phyloP scores from a whole-genome alignment of 35 echinoderm and acorn worm species.

The Ophioderma brevispina region DNA sequence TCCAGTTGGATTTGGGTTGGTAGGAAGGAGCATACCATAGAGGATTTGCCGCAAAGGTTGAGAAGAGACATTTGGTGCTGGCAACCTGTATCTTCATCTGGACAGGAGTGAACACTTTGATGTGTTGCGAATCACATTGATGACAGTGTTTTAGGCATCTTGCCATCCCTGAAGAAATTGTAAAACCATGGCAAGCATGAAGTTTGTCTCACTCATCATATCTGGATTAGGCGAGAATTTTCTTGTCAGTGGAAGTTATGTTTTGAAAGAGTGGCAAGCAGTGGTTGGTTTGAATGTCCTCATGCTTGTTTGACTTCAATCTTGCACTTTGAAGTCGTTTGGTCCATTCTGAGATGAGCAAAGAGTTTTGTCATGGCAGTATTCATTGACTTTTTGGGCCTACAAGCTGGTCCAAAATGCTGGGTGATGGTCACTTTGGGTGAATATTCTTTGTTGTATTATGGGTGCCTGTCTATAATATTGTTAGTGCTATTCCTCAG shows the following conservation, averaged over 20 bases:
- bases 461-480: slow-evolving; percentile 13
- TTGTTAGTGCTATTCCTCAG: not conserved
- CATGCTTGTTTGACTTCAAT: not conserved
- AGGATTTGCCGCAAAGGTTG: not conserved
- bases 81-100: slow-evolving; percentile 25
- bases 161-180: not conserved
- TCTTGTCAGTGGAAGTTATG: slow-evolving; percentile 24
- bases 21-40: slow-evolving; percentile 1
- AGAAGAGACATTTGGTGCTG: not conserved
- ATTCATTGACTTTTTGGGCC: not conserved
- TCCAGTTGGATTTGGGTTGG: not conserved
- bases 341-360: not conserved
- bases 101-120: slow-evolving; percentile 14
- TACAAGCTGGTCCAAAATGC: not conserved
- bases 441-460: slow-evolving; percentile 29
- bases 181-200: slow-evolving; percentile 35
- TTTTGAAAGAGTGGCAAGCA: not conserved
- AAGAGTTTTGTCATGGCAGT: not conserved
- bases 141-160: not conserved
- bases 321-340: not conserved
- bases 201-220: not conserved
- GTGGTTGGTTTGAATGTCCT: not conserved
- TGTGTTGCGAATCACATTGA: slow-evolving; percentile 40
- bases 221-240: not conserved
- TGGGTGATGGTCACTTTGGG: not conserved